Conservation (phyloP, 92 coral and sea anemone species). For the Epizoanthus scotinus region DNA sequence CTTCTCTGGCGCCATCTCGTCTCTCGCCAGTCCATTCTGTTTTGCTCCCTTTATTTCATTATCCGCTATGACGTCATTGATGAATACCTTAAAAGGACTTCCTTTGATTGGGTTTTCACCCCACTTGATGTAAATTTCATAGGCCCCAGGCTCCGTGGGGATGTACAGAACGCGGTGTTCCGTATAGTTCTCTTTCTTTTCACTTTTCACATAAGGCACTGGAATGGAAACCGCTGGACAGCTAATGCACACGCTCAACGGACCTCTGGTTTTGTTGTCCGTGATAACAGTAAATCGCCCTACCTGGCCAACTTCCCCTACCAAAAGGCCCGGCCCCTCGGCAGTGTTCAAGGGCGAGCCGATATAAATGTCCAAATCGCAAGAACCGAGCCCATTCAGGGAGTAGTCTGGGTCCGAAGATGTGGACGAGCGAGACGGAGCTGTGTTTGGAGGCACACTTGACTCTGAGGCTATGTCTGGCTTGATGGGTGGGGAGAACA, state of each 20-base stretch:
- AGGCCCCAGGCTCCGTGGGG: conserved; percentile 96
- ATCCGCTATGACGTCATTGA: conserved; percentile 68
- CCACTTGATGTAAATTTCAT: conserved; percentile 94
- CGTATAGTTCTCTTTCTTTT: conserved; percentile 65
- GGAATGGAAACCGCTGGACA: conserved; percentile 99
- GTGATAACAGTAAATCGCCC: conserved; percentile 89
- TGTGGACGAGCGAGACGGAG: conserved; percentile 23
- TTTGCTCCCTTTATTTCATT: not conserved
- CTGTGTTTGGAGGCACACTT: not conserved
- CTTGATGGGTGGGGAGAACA: not conserved
- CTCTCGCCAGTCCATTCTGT: conserved; percentile 41
- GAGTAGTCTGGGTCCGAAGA: not conserved
- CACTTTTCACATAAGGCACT: conserved; percentile 95
- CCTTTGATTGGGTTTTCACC: conserved; percentile 84
- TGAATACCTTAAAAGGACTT: conserved; percentile 85
- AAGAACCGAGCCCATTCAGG: not conserved
- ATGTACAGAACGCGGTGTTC: conserved; percentile 89
- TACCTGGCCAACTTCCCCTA: conserved; percentile 89
- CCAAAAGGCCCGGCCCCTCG: conserved; percentile 93
- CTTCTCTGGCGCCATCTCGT: conserved; percentile 57
- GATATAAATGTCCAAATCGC: not conserved
- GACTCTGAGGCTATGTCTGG: not conserved
- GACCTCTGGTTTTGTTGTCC: conserved; percentile 91
- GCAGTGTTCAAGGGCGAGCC: conserved; percentile 65
- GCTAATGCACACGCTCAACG: conserved; percentile 96